Evolutionary conservation across 2,888 invertebrate species (phyloP).

Genomic region (Platycheirus rosarum): DNA sequence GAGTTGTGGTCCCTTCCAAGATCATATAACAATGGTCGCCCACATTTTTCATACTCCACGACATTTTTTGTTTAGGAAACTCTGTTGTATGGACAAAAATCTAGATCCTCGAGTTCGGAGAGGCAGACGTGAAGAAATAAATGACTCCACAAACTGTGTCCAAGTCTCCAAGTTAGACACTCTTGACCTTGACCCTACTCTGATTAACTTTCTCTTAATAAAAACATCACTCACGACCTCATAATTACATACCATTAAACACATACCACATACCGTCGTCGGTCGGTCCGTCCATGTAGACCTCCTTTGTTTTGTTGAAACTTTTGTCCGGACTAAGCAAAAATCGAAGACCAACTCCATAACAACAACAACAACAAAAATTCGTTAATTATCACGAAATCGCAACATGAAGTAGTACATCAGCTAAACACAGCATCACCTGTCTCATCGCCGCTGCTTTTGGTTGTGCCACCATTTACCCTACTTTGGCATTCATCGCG

Average conservation of each 20-base stretch:
- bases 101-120: no score
- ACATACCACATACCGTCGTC: conserved; percentile 60
- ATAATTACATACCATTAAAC: conserved; percentile 67
- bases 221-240: conserved; percentile 73
- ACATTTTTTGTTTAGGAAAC: no score
- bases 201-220: conserved; percentile 73
- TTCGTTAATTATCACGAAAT: conserved; percentile 79
- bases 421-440: conserved; percentile 73
- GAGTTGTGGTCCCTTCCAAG: no score
- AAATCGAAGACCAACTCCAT: conserved; percentile 63
- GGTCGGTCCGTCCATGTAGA: conserved; percentile 1
- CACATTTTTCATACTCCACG: no score
- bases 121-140: not conserved
- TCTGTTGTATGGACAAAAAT: no score
- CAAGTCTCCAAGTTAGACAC: conserved; percentile 44
- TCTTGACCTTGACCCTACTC: conserved; percentile 56
- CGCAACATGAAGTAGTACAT: conserved; percentile 77
- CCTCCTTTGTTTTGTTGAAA: conserved; percentile 56
- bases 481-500: conserved; percentile 67
- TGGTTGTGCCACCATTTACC: conserved; percentile 60
- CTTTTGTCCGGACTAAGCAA: conserved; percentile 19
- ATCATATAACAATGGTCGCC: no score
- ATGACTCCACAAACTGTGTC: not conserved
- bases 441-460: conserved; percentile 67
- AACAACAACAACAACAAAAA: conserved; percentile 38